Base-by-base conservation (phyloP, 53 echinoderm and acorn worm species). In the Echinometra lucunter region DNA sequence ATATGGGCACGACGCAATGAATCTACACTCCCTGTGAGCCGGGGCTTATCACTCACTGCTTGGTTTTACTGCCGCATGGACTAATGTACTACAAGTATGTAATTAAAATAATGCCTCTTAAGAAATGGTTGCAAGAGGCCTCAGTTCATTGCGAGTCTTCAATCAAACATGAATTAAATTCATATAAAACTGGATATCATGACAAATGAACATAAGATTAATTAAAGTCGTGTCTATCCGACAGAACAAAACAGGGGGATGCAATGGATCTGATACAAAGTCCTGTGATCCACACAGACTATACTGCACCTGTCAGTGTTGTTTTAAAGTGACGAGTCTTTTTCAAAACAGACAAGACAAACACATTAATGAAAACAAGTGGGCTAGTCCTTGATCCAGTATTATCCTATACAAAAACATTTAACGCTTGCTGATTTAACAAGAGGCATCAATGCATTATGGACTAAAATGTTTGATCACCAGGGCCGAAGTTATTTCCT, bases 271-370 rank as follows among this genome's bases (percentile, higher is more conserved):
- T 72, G 28, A 15, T 12, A 23, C 81, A 18, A 40, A 4, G 44
- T 40, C 81, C 42, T 9, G 23, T 44, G 35, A 28, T 72, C 4
- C 32, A 72, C 10, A 72, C 23, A 42, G 7, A 81, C 44, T 21
- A 40, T 21, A 49, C 27, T 53, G 47, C 49, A 45, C 85, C 85
- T 49, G 85, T 85, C 28, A 45, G 12, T 85, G 49, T 85, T 85
- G 49, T 85, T 85, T 49, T 49, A 53, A 49, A 85, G 49, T 85
- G 85, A 85, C 37, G 30, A 49, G 85, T 85, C 85, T 85, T 85
- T n/a, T 47, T 85, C 27, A 85, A 63, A 89, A 89, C 60, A 89
- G 88, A 88, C 88, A 88, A 34, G 44, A 88, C 32, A 88, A 88
- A 55, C 56, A 88, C 88, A 58, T 89, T 57, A 47, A 58, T 89